Conservation (phyloP, 2,113 vertebrate species). For the Oryctolagus cuniculus region DNA sequence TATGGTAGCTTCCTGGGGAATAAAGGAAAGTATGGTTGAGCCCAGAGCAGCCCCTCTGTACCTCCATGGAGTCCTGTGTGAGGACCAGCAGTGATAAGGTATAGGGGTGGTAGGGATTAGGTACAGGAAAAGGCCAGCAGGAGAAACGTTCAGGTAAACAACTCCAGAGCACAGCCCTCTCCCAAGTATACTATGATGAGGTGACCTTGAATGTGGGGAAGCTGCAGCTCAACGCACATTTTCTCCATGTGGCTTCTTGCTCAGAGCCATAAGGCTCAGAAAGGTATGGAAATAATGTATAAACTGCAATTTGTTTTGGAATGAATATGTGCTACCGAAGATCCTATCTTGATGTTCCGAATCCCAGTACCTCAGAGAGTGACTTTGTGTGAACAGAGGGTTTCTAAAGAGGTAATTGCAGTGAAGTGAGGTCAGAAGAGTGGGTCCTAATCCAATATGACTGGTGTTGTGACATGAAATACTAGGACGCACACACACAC, state of each 20-base stretch:
- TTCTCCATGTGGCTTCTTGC: not conserved
- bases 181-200: not conserved
- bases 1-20: not conserved
- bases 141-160: not conserved
- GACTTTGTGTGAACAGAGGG: not conserved
- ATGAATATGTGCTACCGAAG: not conserved
- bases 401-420: not conserved
- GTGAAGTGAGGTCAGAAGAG: not conserved
- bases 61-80: not conserved
- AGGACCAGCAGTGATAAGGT: not conserved
- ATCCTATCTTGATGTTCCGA: not conserved
- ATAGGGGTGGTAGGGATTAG: not conserved
- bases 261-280: not conserved
- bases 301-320: not conserved
- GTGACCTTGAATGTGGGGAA: not conserved
- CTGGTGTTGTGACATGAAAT: not conserved
- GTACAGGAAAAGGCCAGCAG: not conserved
- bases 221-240: not conserved
- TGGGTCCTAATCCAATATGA: not conserved
- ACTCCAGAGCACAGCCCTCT: accelerated
- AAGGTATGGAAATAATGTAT: not conserved
- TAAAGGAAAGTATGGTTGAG: not conserved
- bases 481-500: not conserved
- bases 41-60: not conserved
- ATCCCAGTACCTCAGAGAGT: not conserved